These are phyloP conservation scores for Catonia carolina DNA, from an alignment of 2,888 invertebrate genomes.

Conservation along the genomic window DNA sequence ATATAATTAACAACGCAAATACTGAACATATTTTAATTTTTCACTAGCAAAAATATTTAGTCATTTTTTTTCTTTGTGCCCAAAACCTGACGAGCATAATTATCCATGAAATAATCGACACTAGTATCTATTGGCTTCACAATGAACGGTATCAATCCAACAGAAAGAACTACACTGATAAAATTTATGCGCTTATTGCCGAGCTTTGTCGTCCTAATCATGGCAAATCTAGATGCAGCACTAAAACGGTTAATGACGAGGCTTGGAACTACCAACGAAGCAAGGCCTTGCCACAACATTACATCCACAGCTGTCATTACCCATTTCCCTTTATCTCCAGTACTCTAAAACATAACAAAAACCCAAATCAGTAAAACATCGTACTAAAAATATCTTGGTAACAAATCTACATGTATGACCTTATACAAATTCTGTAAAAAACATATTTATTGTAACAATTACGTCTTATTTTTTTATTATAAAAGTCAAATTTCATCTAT, in stretches of 20 bases:
- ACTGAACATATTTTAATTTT: too few relatives aligned
- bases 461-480: too few relatives aligned
- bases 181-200: background rate
- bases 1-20: too few relatives aligned
- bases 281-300: background rate
- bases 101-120: constrained; percentile 2
- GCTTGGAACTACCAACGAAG: constrained; percentile 5
- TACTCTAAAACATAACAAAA: too few relatives aligned
- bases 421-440: too few relatives aligned
- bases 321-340: too few relatives aligned
- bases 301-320: background rate
- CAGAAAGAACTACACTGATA: background rate
- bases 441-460: too few relatives aligned
- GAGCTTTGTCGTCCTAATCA: background rate
- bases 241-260: constrained; percentile 2
- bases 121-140: constrained; percentile 3
- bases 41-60: background rate
- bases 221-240: background rate
- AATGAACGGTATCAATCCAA: background rate
- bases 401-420: too few relatives aligned
- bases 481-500: too few relatives aligned
- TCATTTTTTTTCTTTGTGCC: background rate
- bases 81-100: background rate
- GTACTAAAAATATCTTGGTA: too few relatives aligned
- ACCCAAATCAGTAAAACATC: too few relatives aligned